phyloP scores from a whole-genome alignment of 2,797 vertebrate species.

The Salarias fasciatus region DNA sequence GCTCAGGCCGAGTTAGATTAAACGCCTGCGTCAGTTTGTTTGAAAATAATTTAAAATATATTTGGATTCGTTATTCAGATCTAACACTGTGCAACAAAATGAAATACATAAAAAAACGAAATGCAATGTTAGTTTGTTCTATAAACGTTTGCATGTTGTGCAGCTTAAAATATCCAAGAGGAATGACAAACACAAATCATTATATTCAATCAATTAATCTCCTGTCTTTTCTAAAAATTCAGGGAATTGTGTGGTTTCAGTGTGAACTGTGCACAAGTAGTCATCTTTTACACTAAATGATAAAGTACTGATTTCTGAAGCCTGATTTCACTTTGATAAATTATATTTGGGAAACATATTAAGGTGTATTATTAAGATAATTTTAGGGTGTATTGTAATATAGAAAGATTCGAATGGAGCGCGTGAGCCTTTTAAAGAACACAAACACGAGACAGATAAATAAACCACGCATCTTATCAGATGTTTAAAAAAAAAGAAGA shows the following conservation, averaged over 20 bases:
- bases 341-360: background rate
- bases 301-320: background rate
- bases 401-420: background rate
- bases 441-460: constrained; percentile 2
- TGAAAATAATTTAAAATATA: background rate
- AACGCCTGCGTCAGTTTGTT: constrained; percentile 2
- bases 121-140: too few species aligned
- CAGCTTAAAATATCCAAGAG: too few species aligned
- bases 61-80: background rate
- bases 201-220: too few species aligned
- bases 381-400: background rate
- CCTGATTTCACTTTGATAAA: background rate
- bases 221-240: too few species aligned
- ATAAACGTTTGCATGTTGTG: too few species aligned
- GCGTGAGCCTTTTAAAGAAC: background rate
- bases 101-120: background rate
- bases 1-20: background rate
- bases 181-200: too few species aligned
- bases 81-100: background rate
- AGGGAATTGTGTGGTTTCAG: background rate
- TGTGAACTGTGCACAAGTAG: background rate
- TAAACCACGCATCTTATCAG: background rate
- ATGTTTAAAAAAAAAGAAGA: background rate
- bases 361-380: too few species aligned
- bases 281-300: background rate